Conservation (phyloP, 2,113 vertebrate species). For the Sphaerodactylus townsendi region DNA sequence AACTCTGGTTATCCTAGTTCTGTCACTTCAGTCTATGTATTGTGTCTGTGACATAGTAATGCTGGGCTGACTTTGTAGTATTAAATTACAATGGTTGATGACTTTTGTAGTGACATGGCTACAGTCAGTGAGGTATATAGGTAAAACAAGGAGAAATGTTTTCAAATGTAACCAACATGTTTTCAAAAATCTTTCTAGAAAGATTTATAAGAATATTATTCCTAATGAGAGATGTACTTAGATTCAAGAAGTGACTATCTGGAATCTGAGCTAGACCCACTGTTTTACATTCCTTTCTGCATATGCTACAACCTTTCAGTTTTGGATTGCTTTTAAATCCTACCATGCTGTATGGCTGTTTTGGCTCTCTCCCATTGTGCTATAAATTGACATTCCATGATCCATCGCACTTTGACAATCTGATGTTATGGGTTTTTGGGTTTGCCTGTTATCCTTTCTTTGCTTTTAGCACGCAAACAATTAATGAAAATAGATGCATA, state of each 20-base stretch:
- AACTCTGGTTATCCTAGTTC: conserved; percentile 47
- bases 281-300: background rate
- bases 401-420: background rate
- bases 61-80: conserved; percentile 26
- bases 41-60: conserved; percentile 21
- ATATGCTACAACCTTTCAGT: no score
- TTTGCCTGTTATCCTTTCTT: background rate
- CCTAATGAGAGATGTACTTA: no score
- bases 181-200: background rate
- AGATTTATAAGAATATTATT: background rate
- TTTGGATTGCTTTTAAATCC: background rate
- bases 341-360: background rate
- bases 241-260: no score
- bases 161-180: background rate
- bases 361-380: background rate
- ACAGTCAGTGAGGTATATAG: background rate
- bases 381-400: background rate
- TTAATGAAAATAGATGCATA: background rate
- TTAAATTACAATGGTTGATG: background rate
- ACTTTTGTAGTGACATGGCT: background rate
- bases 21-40: conserved; percentile 47
- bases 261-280: no score
- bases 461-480: background rate
- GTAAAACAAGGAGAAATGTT: background rate
- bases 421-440: background rate